A percentile compares a stretch with the other conserved stretches of the same genome.
phyloP scores from a whole-genome alignment of 2,113 vertebrate genomes.

The Thymallus thymallus region DNA sequence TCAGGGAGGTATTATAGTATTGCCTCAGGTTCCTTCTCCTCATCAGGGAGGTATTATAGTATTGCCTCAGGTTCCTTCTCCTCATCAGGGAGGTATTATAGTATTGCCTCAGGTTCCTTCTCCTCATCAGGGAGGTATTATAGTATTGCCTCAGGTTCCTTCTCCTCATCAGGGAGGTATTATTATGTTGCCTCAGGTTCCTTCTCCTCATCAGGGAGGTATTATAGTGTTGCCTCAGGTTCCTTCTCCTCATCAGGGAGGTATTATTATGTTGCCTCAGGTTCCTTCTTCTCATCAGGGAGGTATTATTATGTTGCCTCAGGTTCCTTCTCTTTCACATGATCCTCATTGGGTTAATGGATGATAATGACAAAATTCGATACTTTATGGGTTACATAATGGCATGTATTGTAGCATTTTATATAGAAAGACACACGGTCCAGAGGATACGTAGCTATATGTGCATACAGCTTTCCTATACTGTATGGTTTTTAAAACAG shows the following conservation, averaged over 20 bases:
- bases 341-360: not conserved
- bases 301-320: not conserved
- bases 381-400: not conserved
- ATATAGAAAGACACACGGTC: not conserved
- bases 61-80: not conserved
- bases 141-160: too few species aligned
- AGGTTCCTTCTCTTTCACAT: not conserved
- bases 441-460: not conserved
- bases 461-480: too few species aligned
- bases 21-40: constrained; percentile 13
- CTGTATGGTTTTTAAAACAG: too few species aligned
- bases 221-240: not conserved
- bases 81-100: constrained; percentile 29
- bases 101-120: too few species aligned
- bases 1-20: constrained; percentile 9
- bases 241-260: constrained; percentile 34
- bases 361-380: not conserved
- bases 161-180: constrained; percentile 34
- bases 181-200: not conserved
- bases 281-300: constrained; percentile 32
- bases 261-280: not conserved
- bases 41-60: constrained; percentile 16
- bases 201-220: constrained; percentile 33
- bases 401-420: not conserved
- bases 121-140: constrained; percentile 35